These are phyloP conservation scores for Hippolais icterina DNA, from an alignment of 2,113 vertebrate genomes.

Conservation along the genomic window DNA sequence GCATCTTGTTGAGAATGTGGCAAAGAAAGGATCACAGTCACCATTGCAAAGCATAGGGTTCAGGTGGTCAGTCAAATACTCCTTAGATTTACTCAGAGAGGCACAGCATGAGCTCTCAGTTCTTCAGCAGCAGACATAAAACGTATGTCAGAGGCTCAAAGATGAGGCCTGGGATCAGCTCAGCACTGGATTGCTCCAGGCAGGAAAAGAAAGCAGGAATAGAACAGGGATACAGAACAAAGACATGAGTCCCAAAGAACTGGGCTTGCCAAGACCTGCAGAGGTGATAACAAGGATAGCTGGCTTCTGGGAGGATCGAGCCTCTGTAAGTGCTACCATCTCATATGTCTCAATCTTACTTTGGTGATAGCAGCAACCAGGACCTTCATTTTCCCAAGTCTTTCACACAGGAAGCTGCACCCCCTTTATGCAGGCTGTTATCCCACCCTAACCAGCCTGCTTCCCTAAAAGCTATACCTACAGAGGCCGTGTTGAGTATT, in stretches of 20 bases:
- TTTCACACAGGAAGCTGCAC: background rate
- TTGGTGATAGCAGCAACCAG: background rate
- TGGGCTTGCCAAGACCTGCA: background rate
- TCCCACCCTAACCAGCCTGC: background rate
- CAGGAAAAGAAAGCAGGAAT: background rate
- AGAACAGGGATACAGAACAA: background rate
- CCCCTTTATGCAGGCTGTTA: background rate
- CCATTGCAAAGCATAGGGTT: background rate
- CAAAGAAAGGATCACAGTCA: background rate
- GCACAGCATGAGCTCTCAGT: background rate
- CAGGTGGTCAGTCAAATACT: background rate
- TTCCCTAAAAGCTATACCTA: background rate
- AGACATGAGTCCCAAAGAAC: background rate
- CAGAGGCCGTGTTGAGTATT: background rate
- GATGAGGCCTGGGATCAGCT: background rate
- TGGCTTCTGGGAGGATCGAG: background rate
- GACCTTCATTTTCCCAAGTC: background rate
- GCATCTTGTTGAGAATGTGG: background rate
- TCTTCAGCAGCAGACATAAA: background rate
- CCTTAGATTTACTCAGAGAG: background rate
- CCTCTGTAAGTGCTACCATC: background rate
- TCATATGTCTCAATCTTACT: background rate
- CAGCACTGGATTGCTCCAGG: background rate
- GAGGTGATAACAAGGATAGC: background rate
- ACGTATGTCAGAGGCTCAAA: background rate